Percentiles rank a stretch among this genome's conserved stretches.
phyloP scores from a whole-genome alignment of 2,888 invertebrate genomes.

The Heliconius sara region DNA sequence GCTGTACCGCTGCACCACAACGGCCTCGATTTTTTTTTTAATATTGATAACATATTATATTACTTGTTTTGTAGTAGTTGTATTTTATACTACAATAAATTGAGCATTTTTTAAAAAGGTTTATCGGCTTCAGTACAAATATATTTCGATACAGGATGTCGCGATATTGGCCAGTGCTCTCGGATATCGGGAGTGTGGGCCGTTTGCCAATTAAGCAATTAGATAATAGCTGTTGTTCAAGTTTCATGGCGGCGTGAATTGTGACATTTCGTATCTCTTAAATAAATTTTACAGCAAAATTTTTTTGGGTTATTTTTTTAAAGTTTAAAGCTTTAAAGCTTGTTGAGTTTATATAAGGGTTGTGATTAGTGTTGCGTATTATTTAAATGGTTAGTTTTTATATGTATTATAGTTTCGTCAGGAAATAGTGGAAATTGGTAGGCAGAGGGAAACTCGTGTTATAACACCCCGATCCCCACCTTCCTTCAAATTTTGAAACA shows the following conservation, averaged over 20 bases:
- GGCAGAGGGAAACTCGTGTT: too few relatives aligned
- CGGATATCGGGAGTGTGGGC: slow-evolving; percentile 20
- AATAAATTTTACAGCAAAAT: neutral
- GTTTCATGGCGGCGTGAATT: neutral
- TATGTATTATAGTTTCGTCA: too few relatives aligned
- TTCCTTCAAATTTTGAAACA: too few relatives aligned
- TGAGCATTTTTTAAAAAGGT: neutral
- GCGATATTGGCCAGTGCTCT: slow-evolving; percentile 10
- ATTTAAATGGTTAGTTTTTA: too few relatives aligned
- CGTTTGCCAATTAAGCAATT: slow-evolving; percentile 28
- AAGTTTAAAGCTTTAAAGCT: too few relatives aligned
- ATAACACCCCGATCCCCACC: too few relatives aligned
- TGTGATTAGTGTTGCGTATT: too few relatives aligned
- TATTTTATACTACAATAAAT: neutral
- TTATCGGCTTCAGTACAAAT: neutral
- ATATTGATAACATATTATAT: too few relatives aligned
- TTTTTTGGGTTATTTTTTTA: neutral
- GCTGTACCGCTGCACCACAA: too few relatives aligned
- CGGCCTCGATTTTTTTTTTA: too few relatives aligned
- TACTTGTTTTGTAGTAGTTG: neutral
- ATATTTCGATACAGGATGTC: slow-evolving; percentile 24
- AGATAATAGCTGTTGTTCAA: slow-evolving; percentile 28
- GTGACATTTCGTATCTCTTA: slow-evolving; percentile 3
- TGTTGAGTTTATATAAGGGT: too few relatives aligned
- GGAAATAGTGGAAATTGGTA: too few relatives aligned